Percentiles rank a stretch among this genome's conserved stretches.
phyloP scores from a whole-genome alignment of 1,140 invertebrate species.

The Plodia interpunctella region DNA sequence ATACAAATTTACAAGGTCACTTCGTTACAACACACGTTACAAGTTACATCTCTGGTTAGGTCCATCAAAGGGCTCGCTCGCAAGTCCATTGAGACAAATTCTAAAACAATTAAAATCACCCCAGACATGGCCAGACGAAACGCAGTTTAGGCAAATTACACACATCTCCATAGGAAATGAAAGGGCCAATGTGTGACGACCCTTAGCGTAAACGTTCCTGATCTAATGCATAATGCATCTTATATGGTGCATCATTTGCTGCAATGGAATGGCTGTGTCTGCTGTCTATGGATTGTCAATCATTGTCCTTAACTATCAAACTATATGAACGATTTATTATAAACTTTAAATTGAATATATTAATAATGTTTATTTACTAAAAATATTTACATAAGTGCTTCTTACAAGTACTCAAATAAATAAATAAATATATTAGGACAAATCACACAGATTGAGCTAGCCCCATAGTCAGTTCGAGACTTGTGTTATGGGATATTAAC shows the following conservation, averaged over 20 bases:
- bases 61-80: not conserved
- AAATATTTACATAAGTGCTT: too few relatives aligned
- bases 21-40: not conserved
- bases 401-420: too few relatives aligned
- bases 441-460: too few relatives aligned
- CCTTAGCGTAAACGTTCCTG: not conserved
- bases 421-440: too few relatives aligned
- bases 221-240: not conserved
- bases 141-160: not conserved
- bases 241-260: not conserved
- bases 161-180: constrained; percentile 1
- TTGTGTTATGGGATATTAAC: too few relatives aligned
- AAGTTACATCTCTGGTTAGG: too few relatives aligned
- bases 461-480: too few relatives aligned
- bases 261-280: not conserved
- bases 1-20: not conserved
- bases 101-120: not conserved
- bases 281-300: not conserved
- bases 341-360: too few relatives aligned
- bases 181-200: not conserved
- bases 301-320: not conserved
- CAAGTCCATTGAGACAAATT: not conserved
- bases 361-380: too few relatives aligned
- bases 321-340: too few relatives aligned
- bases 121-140: not conserved